Conservation (phyloP, 1,140 invertebrate species). For the Pseudomyrmex dendroicus region DNA sequence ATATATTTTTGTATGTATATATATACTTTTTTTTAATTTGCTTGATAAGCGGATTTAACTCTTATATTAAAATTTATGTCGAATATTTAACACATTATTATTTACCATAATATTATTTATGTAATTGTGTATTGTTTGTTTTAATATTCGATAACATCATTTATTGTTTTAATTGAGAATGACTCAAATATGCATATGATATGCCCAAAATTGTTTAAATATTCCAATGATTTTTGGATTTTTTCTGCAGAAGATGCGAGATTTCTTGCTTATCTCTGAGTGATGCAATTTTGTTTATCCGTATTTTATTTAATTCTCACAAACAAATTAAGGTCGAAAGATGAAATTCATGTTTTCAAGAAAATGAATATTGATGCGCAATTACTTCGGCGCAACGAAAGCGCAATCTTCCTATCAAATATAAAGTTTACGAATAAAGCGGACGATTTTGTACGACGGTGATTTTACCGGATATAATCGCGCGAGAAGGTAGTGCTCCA, state of each 20-base stretch:
- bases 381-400: background rate
- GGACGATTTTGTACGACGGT: conserved; percentile 5
- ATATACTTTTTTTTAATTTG: conserved; percentile 32
- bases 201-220: too few relatives aligned
- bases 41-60: conserved; percentile 41
- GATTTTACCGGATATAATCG: conserved; percentile 40
- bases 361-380: background rate
- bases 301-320: too few relatives aligned
- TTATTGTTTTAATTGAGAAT: too few relatives aligned
- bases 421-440: background rate
- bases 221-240: too few relatives aligned
- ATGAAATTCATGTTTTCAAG: background rate
- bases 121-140: background rate
- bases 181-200: too few relatives aligned
- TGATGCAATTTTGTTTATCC: too few relatives aligned
- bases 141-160: background rate
- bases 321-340: background rate
- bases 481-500: conserved; percentile 74
- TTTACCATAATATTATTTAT: too few relatives aligned
- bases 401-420: too few relatives aligned
- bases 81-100: too few relatives aligned
- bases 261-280: too few relatives aligned
- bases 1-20: background rate
- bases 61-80: conserved; percentile 8
- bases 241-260: too few relatives aligned